Conservation (phyloP, 2,113 vertebrate species). For the Podocnemis expansa region DNA sequence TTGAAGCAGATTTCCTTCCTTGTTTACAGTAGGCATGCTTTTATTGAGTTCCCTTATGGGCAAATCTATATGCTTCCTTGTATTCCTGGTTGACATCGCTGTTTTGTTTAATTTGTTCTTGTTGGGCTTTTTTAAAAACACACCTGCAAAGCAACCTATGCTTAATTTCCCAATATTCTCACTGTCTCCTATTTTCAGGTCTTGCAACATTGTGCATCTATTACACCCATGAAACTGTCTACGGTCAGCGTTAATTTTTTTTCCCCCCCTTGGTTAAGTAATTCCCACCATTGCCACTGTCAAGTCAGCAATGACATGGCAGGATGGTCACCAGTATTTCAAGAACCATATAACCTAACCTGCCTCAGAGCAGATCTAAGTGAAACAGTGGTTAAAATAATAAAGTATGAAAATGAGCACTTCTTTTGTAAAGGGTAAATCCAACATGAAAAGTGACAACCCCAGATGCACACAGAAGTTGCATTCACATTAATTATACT, state of each 20-base stretch:
- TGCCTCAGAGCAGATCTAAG: not conserved
- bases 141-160: not conserved
- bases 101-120: not conserved
- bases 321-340: not conserved
- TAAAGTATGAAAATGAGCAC: not conserved
- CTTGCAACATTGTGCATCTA: not conserved
- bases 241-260: not conserved
- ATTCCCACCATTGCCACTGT: not conserved
- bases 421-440: not conserved
- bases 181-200: not conserved
- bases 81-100: not conserved
- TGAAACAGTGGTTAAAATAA: not conserved
- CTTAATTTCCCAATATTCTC: not conserved
- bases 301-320: not conserved
- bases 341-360: not conserved
- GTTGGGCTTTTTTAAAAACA: not conserved
- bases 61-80: not conserved
- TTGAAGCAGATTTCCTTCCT: not conserved
- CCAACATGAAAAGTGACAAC: not conserved
- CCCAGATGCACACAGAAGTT: too few species aligned
- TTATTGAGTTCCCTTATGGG: not conserved
- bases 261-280: not conserved
- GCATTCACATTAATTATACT: too few species aligned
- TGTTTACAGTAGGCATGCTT: fast-evolving
- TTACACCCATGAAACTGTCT: not conserved